Conservation (phyloP, 2,797 vertebrate species). For the Platalea minor region DNA sequence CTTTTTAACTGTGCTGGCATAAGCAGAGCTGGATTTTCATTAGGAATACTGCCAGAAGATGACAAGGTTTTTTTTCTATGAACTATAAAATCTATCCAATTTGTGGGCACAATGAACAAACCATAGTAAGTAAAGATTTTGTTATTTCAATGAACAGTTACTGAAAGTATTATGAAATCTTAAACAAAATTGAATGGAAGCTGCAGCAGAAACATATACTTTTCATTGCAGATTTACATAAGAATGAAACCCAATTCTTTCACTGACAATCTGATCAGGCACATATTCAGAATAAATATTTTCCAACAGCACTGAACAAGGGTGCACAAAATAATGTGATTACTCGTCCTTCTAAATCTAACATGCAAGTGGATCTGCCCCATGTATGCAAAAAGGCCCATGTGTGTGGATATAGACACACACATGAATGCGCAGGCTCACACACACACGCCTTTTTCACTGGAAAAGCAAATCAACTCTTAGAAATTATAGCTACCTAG, state of each 20-base stretch:
- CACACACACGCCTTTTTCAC: background rate
- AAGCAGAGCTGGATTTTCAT: background rate
- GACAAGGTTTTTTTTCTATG: background rate
- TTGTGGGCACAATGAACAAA: background rate
- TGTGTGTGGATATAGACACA: background rate
- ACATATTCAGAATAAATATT: background rate
- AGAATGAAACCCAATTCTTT: background rate
- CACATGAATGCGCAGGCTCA: background rate
- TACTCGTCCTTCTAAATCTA: background rate
- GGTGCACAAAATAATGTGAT: background rate
- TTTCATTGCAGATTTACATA: background rate
- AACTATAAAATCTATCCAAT: background rate
- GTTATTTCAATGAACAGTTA: background rate
- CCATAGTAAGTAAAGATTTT: background rate
- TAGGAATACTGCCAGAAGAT: background rate
- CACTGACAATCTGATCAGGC: background rate
- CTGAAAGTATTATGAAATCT: background rate
- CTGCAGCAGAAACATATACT: background rate
- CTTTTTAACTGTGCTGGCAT: background rate
- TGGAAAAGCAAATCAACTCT: background rate
- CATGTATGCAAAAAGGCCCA: background rate
- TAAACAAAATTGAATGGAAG: background rate
- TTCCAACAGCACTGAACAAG: background rate
- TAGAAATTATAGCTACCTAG: background rate
- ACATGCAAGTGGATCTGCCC: background rate